Conservation (phyloP, 2,888 invertebrate genomes). For the Brachylomia viminalis region DNA sequence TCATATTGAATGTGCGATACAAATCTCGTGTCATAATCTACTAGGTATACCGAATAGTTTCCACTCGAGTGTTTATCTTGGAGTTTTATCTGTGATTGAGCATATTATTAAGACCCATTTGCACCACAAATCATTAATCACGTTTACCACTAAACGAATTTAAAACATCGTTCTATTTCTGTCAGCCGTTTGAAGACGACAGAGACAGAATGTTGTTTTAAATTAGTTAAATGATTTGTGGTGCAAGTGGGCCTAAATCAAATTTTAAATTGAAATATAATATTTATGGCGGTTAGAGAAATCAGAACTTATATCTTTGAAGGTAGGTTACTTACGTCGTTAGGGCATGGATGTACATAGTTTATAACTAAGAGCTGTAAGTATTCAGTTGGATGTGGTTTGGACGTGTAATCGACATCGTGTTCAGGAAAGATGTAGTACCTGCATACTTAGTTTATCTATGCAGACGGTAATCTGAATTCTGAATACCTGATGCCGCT, state of each 20-base stretch:
- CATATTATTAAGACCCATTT: too few species aligned
- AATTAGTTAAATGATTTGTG: too few species aligned
- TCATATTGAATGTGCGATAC: constrained; percentile 32
- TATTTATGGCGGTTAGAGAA: constrained; percentile 24
- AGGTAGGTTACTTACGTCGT: neutral
- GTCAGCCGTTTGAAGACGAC: too few species aligned
- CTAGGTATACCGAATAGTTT: constrained; percentile 5
- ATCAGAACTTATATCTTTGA: constrained; percentile 24
- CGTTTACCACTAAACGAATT: too few species aligned
- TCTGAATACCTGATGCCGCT: constrained; percentile 28
- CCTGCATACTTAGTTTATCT: neutral
- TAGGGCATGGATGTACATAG: constrained; percentile 17
- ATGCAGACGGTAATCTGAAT: constrained; percentile 27
- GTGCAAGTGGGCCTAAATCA: too few species aligned
- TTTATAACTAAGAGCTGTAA: neutral
- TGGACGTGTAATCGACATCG: constrained; percentile 19
- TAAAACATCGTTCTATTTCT: too few species aligned
- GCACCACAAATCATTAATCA: too few species aligned
- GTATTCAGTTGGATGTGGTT: constrained; percentile 29
- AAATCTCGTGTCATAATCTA: constrained; percentile 21
- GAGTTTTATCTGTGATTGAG: constrained; percentile 15
- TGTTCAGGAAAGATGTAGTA: constrained; percentile 24
- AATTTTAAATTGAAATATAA: neutral
- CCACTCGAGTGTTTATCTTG: constrained; percentile 27
- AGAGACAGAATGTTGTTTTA: too few species aligned